Conservation (phyloP, 2,888 invertebrate species). For the Euplexia lucipara region DNA sequence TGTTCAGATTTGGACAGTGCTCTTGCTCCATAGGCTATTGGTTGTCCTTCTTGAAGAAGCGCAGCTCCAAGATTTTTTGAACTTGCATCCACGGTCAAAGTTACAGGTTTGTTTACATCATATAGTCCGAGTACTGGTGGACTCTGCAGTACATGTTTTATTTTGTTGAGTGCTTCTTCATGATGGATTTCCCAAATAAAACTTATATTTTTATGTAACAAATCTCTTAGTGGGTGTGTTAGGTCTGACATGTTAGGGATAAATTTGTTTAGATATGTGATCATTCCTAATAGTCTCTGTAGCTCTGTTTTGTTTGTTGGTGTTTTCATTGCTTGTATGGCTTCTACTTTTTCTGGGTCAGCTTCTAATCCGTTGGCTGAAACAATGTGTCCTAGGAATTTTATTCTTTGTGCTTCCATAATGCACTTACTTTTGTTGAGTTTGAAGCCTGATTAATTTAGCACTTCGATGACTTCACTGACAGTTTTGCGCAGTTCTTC, state of each 20-base stretch:
- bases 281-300: slow-evolving; percentile 6
- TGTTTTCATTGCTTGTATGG: slow-evolving; percentile 7
- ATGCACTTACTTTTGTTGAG: not conserved
- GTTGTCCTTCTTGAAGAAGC: slow-evolving; percentile 14
- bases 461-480: not conserved
- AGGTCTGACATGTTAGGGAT: not conserved
- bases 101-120: slow-evolving; percentile 17
- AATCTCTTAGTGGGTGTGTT: slow-evolving; percentile 5
- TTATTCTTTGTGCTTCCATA: slow-evolving; percentile 2
- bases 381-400: slow-evolving; percentile 1
- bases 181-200: slow-evolving; percentile 2
- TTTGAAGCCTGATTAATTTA: slow-evolving; percentile 4
- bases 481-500: slow-evolving; percentile 4
- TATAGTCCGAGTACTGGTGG: slow-evolving; percentile 5
- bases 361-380: slow-evolving; percentile 11
- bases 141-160: slow-evolving; percentile 11
- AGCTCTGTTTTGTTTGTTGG: slow-evolving; percentile 5
- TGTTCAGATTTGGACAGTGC: slow-evolving; percentile 7
- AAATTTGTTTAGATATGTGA: slow-evolving; percentile 5
- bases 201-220: slow-evolving; percentile 1
- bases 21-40: slow-evolving; percentile 9
- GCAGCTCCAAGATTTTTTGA: slow-evolving; percentile 13
- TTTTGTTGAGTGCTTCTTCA: not conserved
- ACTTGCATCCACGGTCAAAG: slow-evolving; percentile 4
- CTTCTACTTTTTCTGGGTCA: slow-evolving; percentile 8